Evolutionary conservation across 1,140 invertebrate genomes (phyloP).

Genomic region (Drosophila parabipectinata): DNA sequence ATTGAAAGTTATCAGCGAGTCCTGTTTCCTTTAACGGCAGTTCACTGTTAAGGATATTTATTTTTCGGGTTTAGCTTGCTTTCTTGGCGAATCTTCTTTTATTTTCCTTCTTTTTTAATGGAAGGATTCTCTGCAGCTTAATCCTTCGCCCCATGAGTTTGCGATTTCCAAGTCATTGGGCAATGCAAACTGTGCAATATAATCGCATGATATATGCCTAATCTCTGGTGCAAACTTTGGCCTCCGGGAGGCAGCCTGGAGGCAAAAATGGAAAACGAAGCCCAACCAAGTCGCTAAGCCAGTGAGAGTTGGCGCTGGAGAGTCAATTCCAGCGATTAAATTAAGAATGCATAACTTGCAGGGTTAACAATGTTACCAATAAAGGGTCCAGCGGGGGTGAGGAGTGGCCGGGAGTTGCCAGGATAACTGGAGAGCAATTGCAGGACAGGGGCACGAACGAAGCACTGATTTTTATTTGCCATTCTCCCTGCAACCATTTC

Average conservation of each 20-base stretch:
- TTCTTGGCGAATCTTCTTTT: not conserved
- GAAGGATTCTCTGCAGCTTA: constrained; percentile 36
- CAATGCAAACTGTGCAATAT: constrained; percentile 79
- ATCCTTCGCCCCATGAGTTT: constrained; percentile 30
- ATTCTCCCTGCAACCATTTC: constrained; percentile 55
- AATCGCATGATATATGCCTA: constrained; percentile 81
- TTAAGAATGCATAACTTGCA: constrained; percentile 81
- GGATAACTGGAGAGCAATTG: constrained; percentile 17
- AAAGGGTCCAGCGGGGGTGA: not conserved
- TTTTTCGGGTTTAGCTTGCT: not conserved
- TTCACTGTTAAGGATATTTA: not conserved
- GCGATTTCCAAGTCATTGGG: constrained; percentile 72
- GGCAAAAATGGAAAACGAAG: constrained; percentile 21
- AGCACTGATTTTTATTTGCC: constrained; percentile 71
- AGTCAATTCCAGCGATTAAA: constrained; percentile 82
- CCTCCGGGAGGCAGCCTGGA: not conserved
- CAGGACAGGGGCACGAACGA: constrained; percentile 44
- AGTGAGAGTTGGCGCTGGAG: constrained; percentile 56
- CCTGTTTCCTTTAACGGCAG: too few relatives aligned
- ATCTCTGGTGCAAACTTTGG: constrained; percentile 72
- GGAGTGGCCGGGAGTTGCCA: not conserved
- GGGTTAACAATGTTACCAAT: constrained; percentile 68
- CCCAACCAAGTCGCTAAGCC: constrained; percentile 43
- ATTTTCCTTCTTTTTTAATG: not conserved
- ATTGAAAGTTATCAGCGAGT: too few relatives aligned